Conservation (phyloP, 2,888 invertebrate genomes). For the Cataglyphis livida region DNA sequence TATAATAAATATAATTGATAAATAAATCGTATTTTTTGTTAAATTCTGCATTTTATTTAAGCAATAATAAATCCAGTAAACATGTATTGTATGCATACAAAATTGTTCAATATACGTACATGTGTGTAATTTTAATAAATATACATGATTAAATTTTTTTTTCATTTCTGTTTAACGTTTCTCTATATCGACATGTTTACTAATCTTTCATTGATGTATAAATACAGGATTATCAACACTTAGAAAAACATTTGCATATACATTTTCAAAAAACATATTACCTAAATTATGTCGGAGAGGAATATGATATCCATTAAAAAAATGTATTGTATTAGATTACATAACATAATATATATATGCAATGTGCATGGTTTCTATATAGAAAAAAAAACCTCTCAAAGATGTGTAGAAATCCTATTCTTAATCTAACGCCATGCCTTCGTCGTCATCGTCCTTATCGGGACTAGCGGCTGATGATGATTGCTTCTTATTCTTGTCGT, state of each 20-base stretch:
- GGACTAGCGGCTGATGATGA: conserved; percentile 70
- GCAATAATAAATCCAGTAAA: conserved; percentile 31
- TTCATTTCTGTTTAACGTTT: background rate
- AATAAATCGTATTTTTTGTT: background rate
- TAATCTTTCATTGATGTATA: conserved; percentile 54
- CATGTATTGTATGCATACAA: conserved; percentile 25
- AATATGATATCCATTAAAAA: conserved; percentile 20
- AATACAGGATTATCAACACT: conserved; percentile 34
- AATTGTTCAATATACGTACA: conserved; percentile 20
- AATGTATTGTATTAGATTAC: conserved; percentile 58
- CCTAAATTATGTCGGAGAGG: conserved; percentile 32
- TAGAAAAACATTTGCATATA: conserved; percentile 41
- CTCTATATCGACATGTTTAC: conserved; percentile 30
- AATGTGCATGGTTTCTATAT: conserved; percentile 50
- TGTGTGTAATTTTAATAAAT: conserved; percentile 22
- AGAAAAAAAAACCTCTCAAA: conserved; percentile 50
- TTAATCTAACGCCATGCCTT: conserved; percentile 83
- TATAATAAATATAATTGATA: background rate
- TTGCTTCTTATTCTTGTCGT: conserved; percentile 77
- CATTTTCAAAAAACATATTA: conserved; percentile 17
- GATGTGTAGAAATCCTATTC: conserved; percentile 37
- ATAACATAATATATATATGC: conserved; percentile 60
- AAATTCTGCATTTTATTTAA: conserved; percentile 26
- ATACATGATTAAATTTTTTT: background rate
- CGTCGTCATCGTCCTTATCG: conserved; percentile 80